Base-by-base conservation (phyloP, 2,888 invertebrate species). In the Clepsis dumicolana region DNA sequence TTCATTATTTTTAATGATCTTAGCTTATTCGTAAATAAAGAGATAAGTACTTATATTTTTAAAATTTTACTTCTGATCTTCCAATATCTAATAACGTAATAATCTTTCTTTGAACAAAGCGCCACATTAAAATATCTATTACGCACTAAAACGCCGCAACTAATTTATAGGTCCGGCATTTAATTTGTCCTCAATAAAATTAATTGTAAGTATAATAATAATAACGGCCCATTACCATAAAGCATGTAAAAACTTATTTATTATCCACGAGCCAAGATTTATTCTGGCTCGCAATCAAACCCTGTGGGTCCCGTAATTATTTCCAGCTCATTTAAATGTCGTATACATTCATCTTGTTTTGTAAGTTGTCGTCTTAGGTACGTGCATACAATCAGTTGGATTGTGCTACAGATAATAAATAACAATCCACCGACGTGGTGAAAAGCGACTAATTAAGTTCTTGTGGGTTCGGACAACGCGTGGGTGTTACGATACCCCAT, bases 361-460 rank as follows among this genome's bases (percentile, higher is more conserved):
- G 82, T 82, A 82, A 76, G 71, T 73, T n/a, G 75, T 80, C 86
- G 78, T 77, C 73, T 80, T 85, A 83, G 85, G 85, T 86, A 83
- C 80, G 79, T 72, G 74, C 79, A 84, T 52, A 64, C 87, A 86
- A 88, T 90, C 86, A 87, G 81, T 82, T 81, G 86, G 79, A 88
- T 87, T 83, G 85, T 88, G 75, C 77, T 82, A 79, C 82, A 75
- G 82, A 85, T 84, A 86, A 91, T 92, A 91, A 91, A 92, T 91
- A 89, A 89, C 86, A 78, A 67, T 81, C 75, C 78, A 71, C 78
- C 71, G 82, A 83, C 82, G 84, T 80, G 87, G 84, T 86, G 88
- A 89, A 83, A 88, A 81, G 82, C 82, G 77, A 85, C 91, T 92
- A 92, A 92, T 92, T 91, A 92, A 92, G 92, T 90, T 90, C 91